Base-by-base conservation (phyloP, 2,797 vertebrate genomes). In the Cetoscarus ocellatus region DNA sequence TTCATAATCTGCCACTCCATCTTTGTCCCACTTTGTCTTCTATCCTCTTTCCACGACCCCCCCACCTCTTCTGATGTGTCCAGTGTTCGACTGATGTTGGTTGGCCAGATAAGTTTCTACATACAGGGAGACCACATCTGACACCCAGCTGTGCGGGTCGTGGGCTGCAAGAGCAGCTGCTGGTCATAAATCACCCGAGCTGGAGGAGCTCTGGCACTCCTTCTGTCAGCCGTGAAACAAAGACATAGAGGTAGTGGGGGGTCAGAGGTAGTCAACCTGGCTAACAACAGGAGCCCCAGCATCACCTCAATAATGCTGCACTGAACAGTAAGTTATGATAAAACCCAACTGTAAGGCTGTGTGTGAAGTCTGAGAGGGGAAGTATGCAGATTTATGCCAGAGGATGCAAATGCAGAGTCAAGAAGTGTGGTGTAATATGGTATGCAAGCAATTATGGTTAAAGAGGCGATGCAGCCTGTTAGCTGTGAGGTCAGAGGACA, bases 181-280 rank as follows among this genome's bases (percentile, higher is more conserved):
- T 94, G 96, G 92, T 93, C 93, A 96, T 98, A 97, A 97, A 98
- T 97, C 96, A 96, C 87, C 82, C 89, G 70, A 80, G 89, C 89
- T 90, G 88, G 95, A 94, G 94, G 85, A 92, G 91, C 90, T 86
- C 93, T 97, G 96, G 96, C 96, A 97, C 95, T 93, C 90, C 92
- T 95, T 95, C 94, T 96, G 95, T 97, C 96, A 96, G 93, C 92
- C 91, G 93, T 96, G 95, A 96, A 97, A 97, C 95, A 96, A 96
- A 98, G 97, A 97, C 90, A 87, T 97, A 94, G 95, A 95, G 95
- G 95, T 88, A 84, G 90, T 47, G 74, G 87, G 80, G 85, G 90
- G 89, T 91, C 86, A 93, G 93, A 90, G 91, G 93, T 93, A 95
- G 85, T 70, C 81, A 84, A 90, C 90, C 88, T 88, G 85, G 79